These are phyloP conservation scores for Hypocryptadius cinnamomeus DNA, from an alignment of 2,113 vertebrate species.

Conservation along the genomic window DNA sequence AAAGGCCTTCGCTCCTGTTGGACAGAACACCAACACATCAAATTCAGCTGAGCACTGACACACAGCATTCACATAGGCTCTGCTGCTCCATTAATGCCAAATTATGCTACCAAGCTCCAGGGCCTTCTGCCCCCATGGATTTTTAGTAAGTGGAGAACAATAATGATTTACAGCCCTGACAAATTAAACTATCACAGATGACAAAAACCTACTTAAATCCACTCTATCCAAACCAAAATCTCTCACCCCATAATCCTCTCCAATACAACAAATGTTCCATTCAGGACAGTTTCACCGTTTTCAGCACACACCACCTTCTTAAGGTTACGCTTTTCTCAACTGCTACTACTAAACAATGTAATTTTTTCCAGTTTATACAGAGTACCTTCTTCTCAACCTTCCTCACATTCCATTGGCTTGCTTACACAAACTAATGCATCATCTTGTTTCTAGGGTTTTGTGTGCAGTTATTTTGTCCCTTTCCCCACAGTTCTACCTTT, in stretches of 20 bases:
- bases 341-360: not conserved
- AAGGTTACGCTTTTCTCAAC: not conserved
- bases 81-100: not conserved
- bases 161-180: not conserved
- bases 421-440: not conserved
- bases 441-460: not conserved
- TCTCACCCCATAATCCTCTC: not conserved
- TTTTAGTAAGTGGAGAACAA: not conserved
- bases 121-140: not conserved
- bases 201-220: not conserved
- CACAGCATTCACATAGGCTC: not conserved
- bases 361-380: not conserved
- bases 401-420: not conserved
- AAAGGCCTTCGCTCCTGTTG: conserved; percentile 90
- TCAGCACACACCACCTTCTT: not conserved
- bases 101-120: not conserved
- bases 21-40: not conserved
- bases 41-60: not conserved
- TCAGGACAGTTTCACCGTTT: not conserved
- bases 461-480: not conserved
- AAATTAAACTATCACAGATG: not conserved
- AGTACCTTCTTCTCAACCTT: not conserved
- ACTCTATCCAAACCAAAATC: not conserved
- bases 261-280: accelerated
- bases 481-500: not conserved